Evolutionary conservation across 2,113 vertebrate species (phyloP), one percentile per base, ranked within the genome.

Genomic region (Brachyhypopomus gauderio): DNA sequence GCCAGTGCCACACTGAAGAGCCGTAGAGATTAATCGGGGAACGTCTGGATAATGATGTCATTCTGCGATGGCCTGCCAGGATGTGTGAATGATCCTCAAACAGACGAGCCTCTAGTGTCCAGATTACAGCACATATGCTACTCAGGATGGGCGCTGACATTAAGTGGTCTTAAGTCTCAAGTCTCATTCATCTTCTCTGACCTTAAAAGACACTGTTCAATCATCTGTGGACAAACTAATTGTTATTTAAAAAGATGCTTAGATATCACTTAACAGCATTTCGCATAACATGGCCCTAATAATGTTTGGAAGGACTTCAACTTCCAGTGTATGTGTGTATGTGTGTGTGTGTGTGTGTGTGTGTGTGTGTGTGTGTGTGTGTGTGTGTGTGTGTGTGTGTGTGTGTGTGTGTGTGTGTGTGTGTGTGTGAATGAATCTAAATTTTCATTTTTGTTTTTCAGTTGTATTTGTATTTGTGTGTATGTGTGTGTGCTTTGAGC

Each of bases 101-200:
- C 83, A 86, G 87, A 84, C 84, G 85, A 83, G 75, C 79, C 82
- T 78, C 83, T 82, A 72, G 30, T 38, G 71, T 75, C 22, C 75
- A 60, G 78, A 86, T 80, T 88, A 82, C 63, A 56, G 84, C 71
- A 71, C 69, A 52, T 3, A 52, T 14, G 45, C 45, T 52, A 7
- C 45, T 30, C 1, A 30, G 30, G 30, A 30, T 30, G 30, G 30
- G 30, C 30, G 30, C 30, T 52, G 12, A 52, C 45, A 8, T 52
- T 52, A 52, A 52, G 45, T 14, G 12, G 14, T 52, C 45, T 3
- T 52, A 12, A 52, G 41, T 41, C 41, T 41, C 9, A 8, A 14
- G 45, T 30, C 30, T 30, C 45, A 12, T 52, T 14, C 12, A 14
- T 52, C 12, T 52, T 11, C 45, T 52, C 14, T 52, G 45, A 14